Conservation (phyloP, 2,888 invertebrate species). For the Trichogramma evanescens region DNA sequence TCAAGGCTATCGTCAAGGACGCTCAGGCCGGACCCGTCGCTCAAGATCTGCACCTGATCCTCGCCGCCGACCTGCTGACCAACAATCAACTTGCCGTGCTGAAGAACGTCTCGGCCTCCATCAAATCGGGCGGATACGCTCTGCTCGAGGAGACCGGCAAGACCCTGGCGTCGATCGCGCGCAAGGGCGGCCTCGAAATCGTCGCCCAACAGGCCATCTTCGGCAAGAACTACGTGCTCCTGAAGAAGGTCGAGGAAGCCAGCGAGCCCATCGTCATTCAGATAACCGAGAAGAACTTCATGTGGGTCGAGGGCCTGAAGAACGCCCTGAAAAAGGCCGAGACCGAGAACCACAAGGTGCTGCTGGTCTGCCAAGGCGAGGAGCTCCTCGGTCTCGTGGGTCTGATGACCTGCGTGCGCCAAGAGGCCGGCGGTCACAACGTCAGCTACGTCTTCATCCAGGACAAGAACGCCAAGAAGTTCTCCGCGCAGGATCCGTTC, state of each 20-base stretch:
- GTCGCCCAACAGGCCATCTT: conserved; percentile 60
- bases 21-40: conserved; percentile 54
- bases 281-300: conserved; percentile 63
- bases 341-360: conserved; percentile 55
- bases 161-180: conserved; percentile 27
- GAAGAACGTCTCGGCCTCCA: conserved; percentile 54
- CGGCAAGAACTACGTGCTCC: conserved; percentile 59
- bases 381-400: conserved; percentile 64
- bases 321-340: conserved; percentile 63
- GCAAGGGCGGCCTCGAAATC: conserved; percentile 49
- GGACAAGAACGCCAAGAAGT: conserved; percentile 56
- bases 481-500: conserved; percentile 53
- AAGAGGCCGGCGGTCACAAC: conserved; percentile 76
- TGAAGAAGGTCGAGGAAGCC: conserved; percentile 53
- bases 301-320: conserved; percentile 79
- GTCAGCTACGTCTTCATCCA: conserved; percentile 69
- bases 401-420: conserved; percentile 81
- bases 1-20: conserved; percentile 63
- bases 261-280: conserved; percentile 53
- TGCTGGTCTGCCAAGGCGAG: conserved; percentile 64
- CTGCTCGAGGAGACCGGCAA: conserved; percentile 62
- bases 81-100: conserved; percentile 52
- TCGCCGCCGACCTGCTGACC: conserved; percentile 60
- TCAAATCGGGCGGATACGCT: conserved; percentile 65
- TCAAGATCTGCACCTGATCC: conserved; percentile 62